These are phyloP conservation scores for Idaea straminata DNA, from an alignment of 2,888 invertebrate genomes.

Conservation along the genomic window DNA sequence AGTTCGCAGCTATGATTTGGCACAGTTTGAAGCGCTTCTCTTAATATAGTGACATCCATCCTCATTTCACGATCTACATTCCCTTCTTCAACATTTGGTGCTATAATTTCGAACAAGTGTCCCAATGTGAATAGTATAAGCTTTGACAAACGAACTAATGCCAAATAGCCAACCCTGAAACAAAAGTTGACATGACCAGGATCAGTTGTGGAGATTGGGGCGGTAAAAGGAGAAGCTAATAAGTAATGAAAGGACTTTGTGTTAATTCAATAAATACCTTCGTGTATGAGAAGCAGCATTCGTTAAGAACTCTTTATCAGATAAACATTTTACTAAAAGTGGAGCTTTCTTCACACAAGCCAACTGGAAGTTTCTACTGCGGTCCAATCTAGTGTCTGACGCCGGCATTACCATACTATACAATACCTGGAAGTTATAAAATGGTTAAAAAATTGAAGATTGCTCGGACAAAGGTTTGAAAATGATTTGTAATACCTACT, in stretches of 20 bases:
- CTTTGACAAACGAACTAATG: conserved; percentile 93
- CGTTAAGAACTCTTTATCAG: conserved; percentile 72
- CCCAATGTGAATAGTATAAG: conserved; percentile 92
- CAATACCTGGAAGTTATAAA: conserved; percentile 78
- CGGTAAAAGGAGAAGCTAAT: no score
- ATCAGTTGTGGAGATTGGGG: background rate
- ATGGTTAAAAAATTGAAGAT: background rate
- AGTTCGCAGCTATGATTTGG: conserved; percentile 92
- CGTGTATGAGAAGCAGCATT: conserved; percentile 71
- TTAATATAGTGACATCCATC: conserved; percentile 83
- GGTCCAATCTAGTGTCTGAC: conserved; percentile 87
- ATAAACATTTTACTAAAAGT: conserved; percentile 68
- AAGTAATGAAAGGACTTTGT: background rate
- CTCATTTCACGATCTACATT: conserved; percentile 67
- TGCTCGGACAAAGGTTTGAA: conserved; percentile 4
- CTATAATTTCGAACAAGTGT: conserved; percentile 85
- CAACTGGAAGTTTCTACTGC: conserved; percentile 78
- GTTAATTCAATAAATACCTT: conserved; percentile 44
- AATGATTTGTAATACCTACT: conserved; percentile 39
- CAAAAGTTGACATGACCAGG: conserved; percentile 12
- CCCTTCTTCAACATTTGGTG: conserved; percentile 70
- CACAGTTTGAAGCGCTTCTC: conserved; percentile 91
- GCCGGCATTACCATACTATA: conserved; percentile 97
- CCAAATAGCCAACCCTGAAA: conserved; percentile 90
- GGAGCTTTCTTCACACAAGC: conserved; percentile 81